Evolutionary conservation across 2,888 invertebrate genomes (phyloP), one percentile per base, ranked within the genome.

Genomic region (Cheilosia variabilis): DNA sequence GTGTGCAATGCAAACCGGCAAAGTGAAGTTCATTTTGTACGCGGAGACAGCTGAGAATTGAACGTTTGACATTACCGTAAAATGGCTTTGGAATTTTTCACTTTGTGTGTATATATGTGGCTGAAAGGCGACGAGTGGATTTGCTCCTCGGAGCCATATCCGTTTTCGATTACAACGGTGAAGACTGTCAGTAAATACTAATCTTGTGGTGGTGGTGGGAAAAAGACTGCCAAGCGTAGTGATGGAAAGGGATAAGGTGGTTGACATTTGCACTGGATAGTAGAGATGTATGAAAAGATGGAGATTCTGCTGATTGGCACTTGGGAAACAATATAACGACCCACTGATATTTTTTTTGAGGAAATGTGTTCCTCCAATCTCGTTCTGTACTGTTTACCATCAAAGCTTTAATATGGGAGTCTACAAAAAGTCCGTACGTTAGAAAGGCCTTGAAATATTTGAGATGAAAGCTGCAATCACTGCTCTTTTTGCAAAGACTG

Each of bases 1-100:
- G 13, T 45, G 55, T 47, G 37, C 60, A 77, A 60, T 72, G 58
- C 45, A 58, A 77, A 72, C 65, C 53, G 37, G 47, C 66, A 82
- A 77, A 71, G 63, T 73, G 65, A 77, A 77, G 72, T 82, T 63
- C 71, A 82, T 77, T 82, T 81, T 66, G 60, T 15, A 41, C 53
- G 65, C 22, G 31, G 7, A 58, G 82, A 77, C 77, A 77, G 77
- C 65, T 77, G 71, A 77, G 47, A 72, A 72, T 72, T 77, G 77
- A 72, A 66, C 53, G 82, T 47, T 72, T 82, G 82, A 71, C 71
- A 82, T 77, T 72, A 62, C 77, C 43, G 65, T 53, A 71, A 82
- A 77, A 72, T 82, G 53, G 60, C 65, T 71, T 65, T 63, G 69
- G 69, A 69, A 65, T 81, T 81, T 81, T 76, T 41, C 81, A 73